Base-by-base conservation (phyloP, 2,888 invertebrate genomes). In the Drosophila greeni region DNA sequence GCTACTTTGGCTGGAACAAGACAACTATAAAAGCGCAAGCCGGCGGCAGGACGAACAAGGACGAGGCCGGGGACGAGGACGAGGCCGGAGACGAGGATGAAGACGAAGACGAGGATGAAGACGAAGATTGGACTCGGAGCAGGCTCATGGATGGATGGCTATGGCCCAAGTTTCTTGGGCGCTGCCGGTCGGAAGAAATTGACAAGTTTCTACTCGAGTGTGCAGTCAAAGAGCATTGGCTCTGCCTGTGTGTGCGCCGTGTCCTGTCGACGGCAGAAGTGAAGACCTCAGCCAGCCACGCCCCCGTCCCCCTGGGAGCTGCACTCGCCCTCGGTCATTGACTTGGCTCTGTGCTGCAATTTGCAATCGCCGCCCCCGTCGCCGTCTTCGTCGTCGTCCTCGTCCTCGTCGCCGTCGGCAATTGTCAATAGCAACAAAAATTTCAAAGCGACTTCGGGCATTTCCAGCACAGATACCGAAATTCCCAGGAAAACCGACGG, bases 171-270 rank as follows among this genome's bases (percentile, higher is more conserved):
- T 29, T 16, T 34, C 9, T 37, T 36, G 62, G 43, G 49, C 33
- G 34, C 55, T 55, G 36, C 47, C 57, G 43, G 48, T 70, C 67
- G 69, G 74, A 72, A 76, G 51, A 75, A 82, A 81, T 81, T 82
- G 80, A 82, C 81, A 80, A 81, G 82, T 78, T 82, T 82, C 73
- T 80, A 73, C 76, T 81, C 53, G 76, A 81, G 80, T 82, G 76
- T 82, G 82, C 80, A 82, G 78, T 76, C 80, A 82, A 82, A 76
- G 77, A 75, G 68, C 72, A 71, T 66, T 69, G 76, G 51, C 70
- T 61, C 29, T 23, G 37, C 37, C 16, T 58, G 34, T 47, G 14
- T 34, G 34, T n/a, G n/a, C n/a, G n/a, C n/a, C n/a, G n/a, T 60
- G 45, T 36, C 14, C 26, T 52, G 47, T 42, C 24, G 37, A 45